A percentile compares a stretch with the other conserved stretches of the same genome.
These are phyloP conservation scores for Pempheris klunzingeri DNA, from an alignment of 2,797 vertebrate species.

Conservation along the genomic window DNA sequence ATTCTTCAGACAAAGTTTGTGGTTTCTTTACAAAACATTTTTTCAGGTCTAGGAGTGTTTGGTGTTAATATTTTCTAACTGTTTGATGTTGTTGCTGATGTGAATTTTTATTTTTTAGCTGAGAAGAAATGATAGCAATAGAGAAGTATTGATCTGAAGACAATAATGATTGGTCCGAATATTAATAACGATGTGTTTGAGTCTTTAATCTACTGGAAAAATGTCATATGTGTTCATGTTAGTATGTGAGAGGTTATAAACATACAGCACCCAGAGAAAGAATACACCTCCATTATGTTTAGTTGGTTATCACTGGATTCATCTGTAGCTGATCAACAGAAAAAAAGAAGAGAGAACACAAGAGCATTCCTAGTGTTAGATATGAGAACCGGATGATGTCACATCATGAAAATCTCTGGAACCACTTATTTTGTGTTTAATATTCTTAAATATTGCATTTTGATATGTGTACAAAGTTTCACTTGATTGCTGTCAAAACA, in stretches of 20 bases:
- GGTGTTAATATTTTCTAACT: conserved; percentile 26
- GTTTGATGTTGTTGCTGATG: conserved; percentile 38
- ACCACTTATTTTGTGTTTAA: too few species aligned
- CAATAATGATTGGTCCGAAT: conserved; percentile 25
- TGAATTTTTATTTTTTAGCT: conserved; percentile 52
- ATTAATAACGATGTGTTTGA: conserved; percentile 8
- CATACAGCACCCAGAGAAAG: background rate
- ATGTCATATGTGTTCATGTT: conserved; percentile 16
- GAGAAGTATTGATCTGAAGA: conserved; percentile 38
- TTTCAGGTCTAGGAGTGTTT: conserved; percentile 25
- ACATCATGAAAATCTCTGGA: too few species aligned
- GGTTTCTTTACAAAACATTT: background rate
- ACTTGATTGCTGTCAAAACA: background rate
- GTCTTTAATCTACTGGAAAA: conserved; percentile 43
- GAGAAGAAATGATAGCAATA: conserved; percentile 60
- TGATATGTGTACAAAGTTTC: background rate
- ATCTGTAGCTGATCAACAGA: background rate
- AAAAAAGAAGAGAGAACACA: background rate
- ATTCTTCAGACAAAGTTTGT: background rate
- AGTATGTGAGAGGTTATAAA: conserved; percentile 23
- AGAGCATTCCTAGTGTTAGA: background rate
- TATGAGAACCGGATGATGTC: background rate
- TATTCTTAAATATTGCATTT: background rate
- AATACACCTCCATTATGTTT: background rate
- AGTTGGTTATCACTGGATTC: background rate